Base-by-base conservation (phyloP, 1,140 invertebrate genomes). In the Macrocentrus cingulum region DNA sequence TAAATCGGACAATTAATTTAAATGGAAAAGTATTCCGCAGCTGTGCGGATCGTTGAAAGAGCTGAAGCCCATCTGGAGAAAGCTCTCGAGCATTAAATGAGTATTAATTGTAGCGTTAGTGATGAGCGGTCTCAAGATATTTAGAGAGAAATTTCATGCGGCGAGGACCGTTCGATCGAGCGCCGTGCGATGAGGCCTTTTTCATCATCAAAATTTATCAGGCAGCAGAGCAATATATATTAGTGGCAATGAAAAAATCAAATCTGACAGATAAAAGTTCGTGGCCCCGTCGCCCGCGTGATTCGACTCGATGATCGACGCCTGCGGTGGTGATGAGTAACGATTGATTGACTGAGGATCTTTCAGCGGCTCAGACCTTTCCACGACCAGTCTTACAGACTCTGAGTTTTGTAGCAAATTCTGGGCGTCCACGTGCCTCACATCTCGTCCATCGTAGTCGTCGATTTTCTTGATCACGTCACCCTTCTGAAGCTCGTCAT, bases 391-490 rank as follows among this genome's bases (percentile, higher is more conserved):
- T 69, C 75, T 80, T 69, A 86, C 81, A 53, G 77, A 77, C 62
- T 83, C 88, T 59, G 91, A 88, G 74, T 88, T 89, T 75, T 89
- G 88, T 76, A 97, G 94, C 54, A 95, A 79, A 71, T 90, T 90
- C 76, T 93, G 90, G 22, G 94, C 95, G 79, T 95, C 91, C 78
- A 92, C 88, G 74, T 97, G 94, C 66, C 90, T 86, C 65, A 97
- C 81, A 72, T 92, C 88, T 54, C 88, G 83, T 50, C 89, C 85
- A 77, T 95, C 92, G 76, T 90, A 91, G 66, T 91, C 90, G 74
- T 90, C 89, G 66, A 97, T 91, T 80, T 91, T 91, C 57, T 88
- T 85, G 66, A 97, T 91, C 67, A 95, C 87, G 80, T 97, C 95
- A 65, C 94, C 94, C 58, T 90, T 84, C 54, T 90, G 84, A 41